Evolutionary conservation across 2,113 vertebrate species (phyloP).

Genomic region (Corythoichthys haematopterus): DNA sequence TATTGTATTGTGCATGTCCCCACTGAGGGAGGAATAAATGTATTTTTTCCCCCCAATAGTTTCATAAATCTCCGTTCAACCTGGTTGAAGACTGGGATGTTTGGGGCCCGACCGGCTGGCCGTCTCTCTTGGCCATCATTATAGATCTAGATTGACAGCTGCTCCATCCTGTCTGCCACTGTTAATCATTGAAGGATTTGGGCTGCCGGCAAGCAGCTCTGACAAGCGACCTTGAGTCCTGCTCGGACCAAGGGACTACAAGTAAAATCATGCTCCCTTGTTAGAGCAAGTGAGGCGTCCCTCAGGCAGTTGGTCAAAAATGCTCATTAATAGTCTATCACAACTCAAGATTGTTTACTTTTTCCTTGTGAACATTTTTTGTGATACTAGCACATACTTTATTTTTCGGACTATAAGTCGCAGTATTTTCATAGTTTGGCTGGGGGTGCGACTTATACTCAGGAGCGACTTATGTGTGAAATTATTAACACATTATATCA

Average conservation of each 20-base stretch:
- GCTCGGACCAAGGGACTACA: constrained; percentile 41
- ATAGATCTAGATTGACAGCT: constrained; percentile 69
- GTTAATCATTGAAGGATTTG: constrained; percentile 68
- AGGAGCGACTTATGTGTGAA: too few relatives aligned
- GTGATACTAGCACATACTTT: background rate
- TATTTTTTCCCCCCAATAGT: constrained; percentile 21
- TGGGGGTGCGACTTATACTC: too few relatives aligned
- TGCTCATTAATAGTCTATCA: constrained; percentile 28
- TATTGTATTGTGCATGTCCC: constrained; percentile 42
- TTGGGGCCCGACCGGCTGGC: constrained; percentile 11
- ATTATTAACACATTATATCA: too few relatives aligned
- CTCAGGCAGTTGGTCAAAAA: constrained; percentile 25
- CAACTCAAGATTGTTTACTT: background rate
- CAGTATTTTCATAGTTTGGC: too few relatives aligned
- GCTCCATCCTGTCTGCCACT: constrained; percentile 58
- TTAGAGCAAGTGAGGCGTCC: constrained; percentile 28
- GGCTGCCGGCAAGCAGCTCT: constrained; percentile 37
- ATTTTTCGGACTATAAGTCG: too few relatives aligned
- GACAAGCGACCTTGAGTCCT: constrained; percentile 64
- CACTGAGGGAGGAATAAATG: constrained; percentile 21
- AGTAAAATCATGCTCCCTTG: constrained; percentile 51
- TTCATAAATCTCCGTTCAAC: constrained; percentile 55
- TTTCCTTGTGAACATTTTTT: too few relatives aligned
- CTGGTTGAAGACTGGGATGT: constrained; percentile 36
- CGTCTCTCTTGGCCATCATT: constrained; percentile 37